Conservation (phyloP, 2,797 vertebrate genomes). For the Muscicapa comitata region DNA sequence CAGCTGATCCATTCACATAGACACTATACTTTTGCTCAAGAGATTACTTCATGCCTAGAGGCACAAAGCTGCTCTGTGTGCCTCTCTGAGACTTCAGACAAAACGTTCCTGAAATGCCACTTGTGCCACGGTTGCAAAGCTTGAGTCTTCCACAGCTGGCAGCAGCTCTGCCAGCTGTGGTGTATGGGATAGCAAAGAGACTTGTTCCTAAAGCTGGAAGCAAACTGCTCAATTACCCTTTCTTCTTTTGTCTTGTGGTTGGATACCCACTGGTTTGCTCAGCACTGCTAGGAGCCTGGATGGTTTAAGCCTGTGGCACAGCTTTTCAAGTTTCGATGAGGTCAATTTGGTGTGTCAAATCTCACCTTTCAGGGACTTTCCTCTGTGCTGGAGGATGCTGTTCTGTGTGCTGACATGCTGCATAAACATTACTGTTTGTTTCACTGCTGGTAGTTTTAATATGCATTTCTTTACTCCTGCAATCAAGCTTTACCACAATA, state of each 20-base stretch:
- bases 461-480: conserved; percentile 29
- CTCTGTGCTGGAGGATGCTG: not conserved
- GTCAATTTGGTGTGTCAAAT: not conserved
- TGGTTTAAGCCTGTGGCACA: not conserved
- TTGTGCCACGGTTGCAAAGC: not conserved
- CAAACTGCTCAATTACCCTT: conserved; percentile 5
- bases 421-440: not conserved
- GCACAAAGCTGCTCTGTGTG: not conserved
- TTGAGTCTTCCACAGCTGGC: conserved; percentile 25
- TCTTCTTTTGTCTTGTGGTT: conserved; percentile 32
- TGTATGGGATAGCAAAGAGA: not conserved
- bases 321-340: not conserved
- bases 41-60: conserved; percentile 13
- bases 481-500: conserved; percentile 38
- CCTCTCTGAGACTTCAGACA: not conserved
- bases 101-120: not conserved
- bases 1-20: not conserved
- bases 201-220: conserved; percentile 16
- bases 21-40: not conserved
- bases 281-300: not conserved
- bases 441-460: conserved; percentile 9
- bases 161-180: not conserved
- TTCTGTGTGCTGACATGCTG: not conserved
- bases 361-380: not conserved
- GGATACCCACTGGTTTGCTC: not conserved